These are phyloP conservation scores for Cremastobaeus sp. DNA, from an alignment of 2,888 invertebrate genomes.

Conservation along the genomic window DNA sequence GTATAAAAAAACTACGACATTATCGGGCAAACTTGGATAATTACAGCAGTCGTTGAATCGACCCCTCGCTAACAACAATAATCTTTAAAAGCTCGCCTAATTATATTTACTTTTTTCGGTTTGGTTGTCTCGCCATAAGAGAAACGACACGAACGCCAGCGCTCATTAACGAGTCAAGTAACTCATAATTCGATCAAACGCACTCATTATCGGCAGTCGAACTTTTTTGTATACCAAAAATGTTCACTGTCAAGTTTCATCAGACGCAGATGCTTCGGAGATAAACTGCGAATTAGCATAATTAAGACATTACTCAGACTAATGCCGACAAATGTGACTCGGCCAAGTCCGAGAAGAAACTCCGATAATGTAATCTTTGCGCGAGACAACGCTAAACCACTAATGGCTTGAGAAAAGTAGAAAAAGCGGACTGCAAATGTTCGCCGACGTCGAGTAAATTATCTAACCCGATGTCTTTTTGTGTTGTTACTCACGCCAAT, in stretches of 20 bases:
- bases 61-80: not conserved
- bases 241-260: conserved; percentile 11
- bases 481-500: conserved; percentile 12
- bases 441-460: conserved; percentile 22
- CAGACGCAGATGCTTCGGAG: conserved; percentile 15
- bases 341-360: conserved; percentile 22
- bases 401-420: conserved; percentile 49
- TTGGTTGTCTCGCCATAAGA: not conserved
- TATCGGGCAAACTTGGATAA: not conserved
- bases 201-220: not conserved
- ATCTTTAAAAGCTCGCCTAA: not conserved
- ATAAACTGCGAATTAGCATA: conserved; percentile 43
- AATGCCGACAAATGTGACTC: conserved; percentile 44
- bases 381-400: conserved; percentile 48
- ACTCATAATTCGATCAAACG: conserved; percentile 13
- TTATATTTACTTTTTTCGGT: conserved; percentile 4
- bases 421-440: conserved; percentile 35
- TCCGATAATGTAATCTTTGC: conserved; percentile 53
- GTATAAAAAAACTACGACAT: not conserved
- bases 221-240: conserved; percentile 6
- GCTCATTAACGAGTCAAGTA: conserved; percentile 9
- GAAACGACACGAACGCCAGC: not conserved
- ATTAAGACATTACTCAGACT: conserved; percentile 42
- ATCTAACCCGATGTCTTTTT: conserved; percentile 22
- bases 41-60: not conserved